Conservation (phyloP, 2,888 invertebrate genomes). For the Agrilus mali region DNA sequence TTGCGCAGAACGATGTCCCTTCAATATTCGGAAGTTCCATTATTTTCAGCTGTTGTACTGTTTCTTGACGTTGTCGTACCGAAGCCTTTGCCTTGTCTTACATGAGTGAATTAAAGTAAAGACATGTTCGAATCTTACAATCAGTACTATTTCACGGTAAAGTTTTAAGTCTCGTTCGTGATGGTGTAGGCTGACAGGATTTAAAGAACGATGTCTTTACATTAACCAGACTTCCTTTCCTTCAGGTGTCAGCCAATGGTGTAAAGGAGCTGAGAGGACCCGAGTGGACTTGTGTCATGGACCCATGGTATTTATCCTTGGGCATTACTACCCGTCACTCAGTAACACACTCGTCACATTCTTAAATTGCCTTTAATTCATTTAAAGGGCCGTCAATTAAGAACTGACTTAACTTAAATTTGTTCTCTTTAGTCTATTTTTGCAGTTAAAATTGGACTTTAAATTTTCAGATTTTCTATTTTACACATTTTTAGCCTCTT, state of each 20-base stretch:
- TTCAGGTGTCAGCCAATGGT: conserved; percentile 37
- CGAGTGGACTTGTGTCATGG: conserved; percentile 21
- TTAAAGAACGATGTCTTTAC: conserved; percentile 31
- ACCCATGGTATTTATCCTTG: conserved; percentile 46
- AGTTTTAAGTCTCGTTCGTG: conserved; percentile 19
- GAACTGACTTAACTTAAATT: conserved; percentile 9
- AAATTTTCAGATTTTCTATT: conserved; percentile 9
- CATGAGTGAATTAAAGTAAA: no score
- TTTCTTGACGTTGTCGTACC: no score
- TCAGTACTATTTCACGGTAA: no score
- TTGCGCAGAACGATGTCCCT: no score
- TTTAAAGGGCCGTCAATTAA: conserved; percentile 7
- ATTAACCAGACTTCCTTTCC: conserved; percentile 42
- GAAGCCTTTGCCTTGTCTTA: no score
- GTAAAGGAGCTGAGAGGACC: conserved; percentile 15
- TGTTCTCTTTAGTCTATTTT: conserved; percentile 14
- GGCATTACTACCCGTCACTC: conserved; percentile 34
- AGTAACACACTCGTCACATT: conserved; percentile 27
- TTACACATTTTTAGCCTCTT: no score
- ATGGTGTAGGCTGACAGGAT: conserved; percentile 34
- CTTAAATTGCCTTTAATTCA: conserved; percentile 8
- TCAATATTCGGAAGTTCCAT: no score
- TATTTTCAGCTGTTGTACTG: no score
- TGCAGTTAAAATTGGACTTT: conserved; percentile 9
- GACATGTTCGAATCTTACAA: no score